Percentiles rank a stretch among this genome's conserved stretches.
These are phyloP conservation scores for Talpa occidentalis DNA, from an alignment of 2,113 vertebrate genomes.

Conservation along the genomic window DNA sequence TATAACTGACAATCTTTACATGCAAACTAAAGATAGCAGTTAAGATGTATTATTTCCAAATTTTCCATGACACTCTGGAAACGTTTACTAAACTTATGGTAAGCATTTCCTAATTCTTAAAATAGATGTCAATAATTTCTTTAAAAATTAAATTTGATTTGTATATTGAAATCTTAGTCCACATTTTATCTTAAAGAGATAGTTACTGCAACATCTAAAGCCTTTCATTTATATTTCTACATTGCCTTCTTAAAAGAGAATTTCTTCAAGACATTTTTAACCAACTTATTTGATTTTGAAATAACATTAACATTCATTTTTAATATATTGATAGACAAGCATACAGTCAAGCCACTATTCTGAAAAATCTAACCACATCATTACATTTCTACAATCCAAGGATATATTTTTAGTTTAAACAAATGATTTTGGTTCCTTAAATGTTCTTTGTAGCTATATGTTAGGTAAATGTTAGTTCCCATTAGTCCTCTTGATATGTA, in stretches of 20 bases:
- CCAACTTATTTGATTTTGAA: not conserved
- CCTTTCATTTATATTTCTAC: not conserved
- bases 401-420: not conserved
- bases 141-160: constrained; percentile 49
- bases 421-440: not conserved
- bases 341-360: not conserved
- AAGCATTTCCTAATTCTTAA: constrained; percentile 48
- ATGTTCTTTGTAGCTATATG: not conserved
- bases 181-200: not conserved
- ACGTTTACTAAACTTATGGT: constrained; percentile 46
- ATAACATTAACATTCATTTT: not conserved
- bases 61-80: not conserved
- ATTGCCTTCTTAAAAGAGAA: not conserved
- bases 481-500: not conserved
- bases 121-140: constrained; percentile 54
- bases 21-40: not conserved
- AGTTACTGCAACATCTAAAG: not conserved
- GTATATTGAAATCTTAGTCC: not conserved
- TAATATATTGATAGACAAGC: not conserved
- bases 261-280: not conserved
- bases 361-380: not conserved
- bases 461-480: not conserved
- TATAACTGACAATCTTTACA: not conserved
- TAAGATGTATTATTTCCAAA: constrained; percentile 24
- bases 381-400: not conserved